These are phyloP conservation scores for Drosophila baimaii DNA, from an alignment of 1,140 invertebrate species.

Conservation along the genomic window DNA sequence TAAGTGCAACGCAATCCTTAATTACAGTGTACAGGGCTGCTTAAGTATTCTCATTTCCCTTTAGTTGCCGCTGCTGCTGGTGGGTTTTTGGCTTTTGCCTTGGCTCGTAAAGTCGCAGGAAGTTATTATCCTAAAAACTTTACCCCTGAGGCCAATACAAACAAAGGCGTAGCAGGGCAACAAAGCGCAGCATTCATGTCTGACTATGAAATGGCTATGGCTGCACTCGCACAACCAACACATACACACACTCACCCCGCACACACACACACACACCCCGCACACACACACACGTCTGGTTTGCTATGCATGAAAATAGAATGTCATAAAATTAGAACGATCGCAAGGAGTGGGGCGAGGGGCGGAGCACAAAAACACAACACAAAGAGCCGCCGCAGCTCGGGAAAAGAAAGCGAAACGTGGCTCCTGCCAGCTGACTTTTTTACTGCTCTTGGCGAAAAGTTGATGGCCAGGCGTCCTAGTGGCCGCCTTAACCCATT, in stretches of 20 bases:
- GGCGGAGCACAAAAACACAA: constrained; percentile 14
- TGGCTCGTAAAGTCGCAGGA: constrained; percentile 81
- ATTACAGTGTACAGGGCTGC: constrained; percentile 48
- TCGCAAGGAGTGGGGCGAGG: constrained; percentile 49
- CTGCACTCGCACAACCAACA: constrained; percentile 40
- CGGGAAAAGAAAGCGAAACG: constrained; percentile 54
- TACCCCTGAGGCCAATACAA: constrained; percentile 83
- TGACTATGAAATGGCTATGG: constrained; percentile 75
- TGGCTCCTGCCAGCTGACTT: constrained; percentile 58
- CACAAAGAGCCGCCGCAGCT: constrained; percentile 27
- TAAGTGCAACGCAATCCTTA: constrained; percentile 1
- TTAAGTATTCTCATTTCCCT: constrained; percentile 79
- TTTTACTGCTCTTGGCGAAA: constrained; percentile 78
- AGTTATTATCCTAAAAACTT: constrained; percentile 84
- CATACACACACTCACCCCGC: constrained; percentile 14
- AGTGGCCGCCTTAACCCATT: constrained; percentile 73
- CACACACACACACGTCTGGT: constrained; percentile 45
- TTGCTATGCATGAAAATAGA: constrained; percentile 79
- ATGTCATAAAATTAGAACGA: constrained; percentile 83
- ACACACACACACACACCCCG: constrained; percentile 19
- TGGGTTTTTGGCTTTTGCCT: constrained; percentile 72
- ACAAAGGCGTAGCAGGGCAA: constrained; percentile 80
- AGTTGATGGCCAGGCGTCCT: constrained; percentile 70
- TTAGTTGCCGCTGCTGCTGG: constrained; percentile 50
- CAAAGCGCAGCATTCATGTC: constrained; percentile 80